Percentiles rank a stretch among this genome's conserved stretches.
Evolutionary conservation across 2,113 vertebrate species (phyloP).

Genomic region (Onychostruthus taczanowskii): DNA sequence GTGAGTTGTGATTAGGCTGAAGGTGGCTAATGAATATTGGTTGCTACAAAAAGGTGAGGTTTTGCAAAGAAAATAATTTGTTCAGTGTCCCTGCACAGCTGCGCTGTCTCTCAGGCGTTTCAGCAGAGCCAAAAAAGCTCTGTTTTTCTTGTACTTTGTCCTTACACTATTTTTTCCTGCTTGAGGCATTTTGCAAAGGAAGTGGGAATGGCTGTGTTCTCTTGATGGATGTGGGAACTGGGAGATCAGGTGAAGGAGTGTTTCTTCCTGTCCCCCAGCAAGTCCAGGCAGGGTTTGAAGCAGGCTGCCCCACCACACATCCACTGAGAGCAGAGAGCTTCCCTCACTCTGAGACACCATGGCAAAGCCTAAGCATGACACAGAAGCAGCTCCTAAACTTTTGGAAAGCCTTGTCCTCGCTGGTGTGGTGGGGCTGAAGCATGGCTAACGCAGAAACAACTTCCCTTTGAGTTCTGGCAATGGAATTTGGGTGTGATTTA

Average conservation of each 20-base stretch:
- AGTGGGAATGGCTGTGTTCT: neutral
- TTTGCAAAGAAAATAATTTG: neutral
- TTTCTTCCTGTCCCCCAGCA: slow-evolving; percentile 4
- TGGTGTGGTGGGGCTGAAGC: neutral
- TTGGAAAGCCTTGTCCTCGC: neutral
- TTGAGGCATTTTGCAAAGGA: slow-evolving; percentile 24
- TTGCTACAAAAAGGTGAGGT: neutral
- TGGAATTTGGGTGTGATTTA: slow-evolving; percentile 1
- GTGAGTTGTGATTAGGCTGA: neutral
- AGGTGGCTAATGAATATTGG: neutral
- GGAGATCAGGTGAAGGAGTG: neutral
- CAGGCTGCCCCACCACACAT: neutral
- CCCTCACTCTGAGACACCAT: neutral
- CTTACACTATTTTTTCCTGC: neutral
- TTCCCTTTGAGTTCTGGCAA: neutral
- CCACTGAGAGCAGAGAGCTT: neutral
- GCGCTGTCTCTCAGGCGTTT: neutral
- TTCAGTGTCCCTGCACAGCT: neutral
- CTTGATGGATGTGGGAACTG: slow-evolving; percentile 32
- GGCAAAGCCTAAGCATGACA: neutral
- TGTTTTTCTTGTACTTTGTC: neutral
- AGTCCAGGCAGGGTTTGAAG: neutral
- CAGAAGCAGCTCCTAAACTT: neutral
- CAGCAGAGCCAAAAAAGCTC: neutral
- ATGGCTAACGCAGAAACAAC: neutral